These are phyloP conservation scores for Labeo catla DNA, from an alignment of 2,113 vertebrate species.

Conservation along the genomic window DNA sequence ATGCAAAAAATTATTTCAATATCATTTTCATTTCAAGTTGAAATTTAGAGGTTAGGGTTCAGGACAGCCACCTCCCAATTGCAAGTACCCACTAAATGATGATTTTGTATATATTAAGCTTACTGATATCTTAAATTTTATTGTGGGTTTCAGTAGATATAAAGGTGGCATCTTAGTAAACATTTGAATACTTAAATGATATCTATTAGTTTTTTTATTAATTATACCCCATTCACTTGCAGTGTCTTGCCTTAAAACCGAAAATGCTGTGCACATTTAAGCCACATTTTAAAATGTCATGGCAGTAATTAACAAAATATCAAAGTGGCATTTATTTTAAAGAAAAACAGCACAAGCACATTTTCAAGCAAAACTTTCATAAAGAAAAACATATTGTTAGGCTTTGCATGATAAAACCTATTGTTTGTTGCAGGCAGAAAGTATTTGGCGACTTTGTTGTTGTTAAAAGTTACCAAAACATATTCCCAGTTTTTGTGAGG, in stretches of 20 bases:
- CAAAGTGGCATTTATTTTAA: background rate
- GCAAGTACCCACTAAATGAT: no score
- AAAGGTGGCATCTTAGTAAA: no score
- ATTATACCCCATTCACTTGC: background rate
- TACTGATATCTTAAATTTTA: no score
- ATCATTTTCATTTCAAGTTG: no score
- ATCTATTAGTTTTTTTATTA: no score
- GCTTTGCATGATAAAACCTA: background rate
- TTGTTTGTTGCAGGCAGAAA: background rate
- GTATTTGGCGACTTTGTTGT: background rate
- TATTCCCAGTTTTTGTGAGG: background rate
- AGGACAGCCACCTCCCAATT: no score
- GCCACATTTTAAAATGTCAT: background rate
- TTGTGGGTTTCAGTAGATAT: no score
- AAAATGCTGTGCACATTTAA: background rate
- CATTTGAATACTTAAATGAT: no score
- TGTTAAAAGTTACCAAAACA: background rate
- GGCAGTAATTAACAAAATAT: background rate
- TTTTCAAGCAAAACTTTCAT: background rate
- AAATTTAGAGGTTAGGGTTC: no score
- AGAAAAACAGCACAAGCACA: background rate
- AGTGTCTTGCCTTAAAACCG: background rate
- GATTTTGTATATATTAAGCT: no score
- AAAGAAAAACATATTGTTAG: background rate
- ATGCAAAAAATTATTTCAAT: no score